Evolutionary conservation across 2,888 invertebrate genomes (phyloP).

Genomic region (Drosophila sordidula): DNA sequence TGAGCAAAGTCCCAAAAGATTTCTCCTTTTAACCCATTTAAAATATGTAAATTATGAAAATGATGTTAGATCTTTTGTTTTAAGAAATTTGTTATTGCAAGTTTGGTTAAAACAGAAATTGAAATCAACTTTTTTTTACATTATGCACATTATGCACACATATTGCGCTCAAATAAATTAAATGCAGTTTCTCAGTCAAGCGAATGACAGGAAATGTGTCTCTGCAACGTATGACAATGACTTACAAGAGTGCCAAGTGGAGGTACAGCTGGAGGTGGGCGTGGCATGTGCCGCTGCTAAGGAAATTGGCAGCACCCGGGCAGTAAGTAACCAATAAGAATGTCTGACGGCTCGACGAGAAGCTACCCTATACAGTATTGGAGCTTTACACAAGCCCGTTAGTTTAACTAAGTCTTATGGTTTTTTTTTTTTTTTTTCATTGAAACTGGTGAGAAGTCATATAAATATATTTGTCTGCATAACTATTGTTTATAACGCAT

Average conservation of each 20-base stretch:
- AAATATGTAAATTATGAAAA: too few relatives aligned
- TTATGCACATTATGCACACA: conserved; percentile 15
- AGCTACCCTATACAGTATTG: not conserved
- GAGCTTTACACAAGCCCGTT: too few relatives aligned
- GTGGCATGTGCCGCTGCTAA: conserved; percentile 49
- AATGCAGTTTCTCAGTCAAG: conserved; percentile 60
- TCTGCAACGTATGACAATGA: conserved; percentile 26
- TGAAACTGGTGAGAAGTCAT: too few relatives aligned
- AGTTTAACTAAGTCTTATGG: too few relatives aligned
- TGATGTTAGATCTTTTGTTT: too few relatives aligned
- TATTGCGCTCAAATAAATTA: conserved; percentile 35
- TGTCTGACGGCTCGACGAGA: not conserved
- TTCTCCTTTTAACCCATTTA: too few relatives aligned
- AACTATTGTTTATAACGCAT: too few relatives aligned
- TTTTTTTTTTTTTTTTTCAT: too few relatives aligned
- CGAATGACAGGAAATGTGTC: conserved; percentile 56
- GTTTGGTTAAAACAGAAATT: not conserved
- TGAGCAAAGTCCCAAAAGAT: too few relatives aligned
- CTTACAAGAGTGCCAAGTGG: conserved; percentile 27
- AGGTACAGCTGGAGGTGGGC: not conserved
- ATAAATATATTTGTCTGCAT: too few relatives aligned
- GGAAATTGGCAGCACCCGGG: conserved; percentile 61
- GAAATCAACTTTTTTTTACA: conserved; percentile 3
- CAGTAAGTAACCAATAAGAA: conserved; percentile 9
- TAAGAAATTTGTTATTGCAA: not conserved